phyloP scores from a whole-genome alignment of 1,140 invertebrate genomes.

The Phthorimaea operculella region DNA sequence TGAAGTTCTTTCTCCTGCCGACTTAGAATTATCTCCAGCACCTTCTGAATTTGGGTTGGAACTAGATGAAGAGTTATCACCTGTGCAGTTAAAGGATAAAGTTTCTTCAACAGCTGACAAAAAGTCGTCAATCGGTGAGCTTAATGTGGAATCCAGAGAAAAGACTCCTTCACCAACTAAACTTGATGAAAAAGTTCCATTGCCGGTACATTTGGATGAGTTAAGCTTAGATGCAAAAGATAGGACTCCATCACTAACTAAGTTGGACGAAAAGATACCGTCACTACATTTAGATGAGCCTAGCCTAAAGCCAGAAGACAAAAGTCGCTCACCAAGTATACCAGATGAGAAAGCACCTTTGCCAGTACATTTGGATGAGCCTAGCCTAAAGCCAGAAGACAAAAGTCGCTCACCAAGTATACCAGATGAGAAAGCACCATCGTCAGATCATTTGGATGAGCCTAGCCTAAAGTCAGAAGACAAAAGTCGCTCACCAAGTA shows the following conservation, averaged over 20 bases:
- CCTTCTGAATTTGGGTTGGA: too few species aligned
- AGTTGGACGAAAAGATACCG: constrained; percentile 1
- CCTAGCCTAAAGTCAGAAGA: too few species aligned
- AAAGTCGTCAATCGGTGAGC: too few species aligned
- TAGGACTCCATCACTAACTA: neutral
- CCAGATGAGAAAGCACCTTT: neutral
- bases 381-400: neutral
- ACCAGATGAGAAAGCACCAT: constrained; percentile 3
- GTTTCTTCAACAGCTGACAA: neutral
- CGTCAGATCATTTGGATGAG: neutral
- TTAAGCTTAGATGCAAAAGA: neutral
- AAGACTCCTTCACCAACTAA: neutral
- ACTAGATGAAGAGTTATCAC: neutral
- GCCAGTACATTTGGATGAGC: neutral
- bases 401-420: neutral
- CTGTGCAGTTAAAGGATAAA: neutral
- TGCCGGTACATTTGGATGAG: neutral
- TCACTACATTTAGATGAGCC: neutral
- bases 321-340: neutral
- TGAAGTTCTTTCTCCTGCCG: too few species aligned
- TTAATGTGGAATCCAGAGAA: too few species aligned
- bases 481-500: too few species aligned
- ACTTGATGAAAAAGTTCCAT: neutral
- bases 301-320: neutral
- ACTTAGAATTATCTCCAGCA: too few species aligned